Conservation (phyloP, 1,140 invertebrate genomes). For the Gryllus bimaculatus region DNA sequence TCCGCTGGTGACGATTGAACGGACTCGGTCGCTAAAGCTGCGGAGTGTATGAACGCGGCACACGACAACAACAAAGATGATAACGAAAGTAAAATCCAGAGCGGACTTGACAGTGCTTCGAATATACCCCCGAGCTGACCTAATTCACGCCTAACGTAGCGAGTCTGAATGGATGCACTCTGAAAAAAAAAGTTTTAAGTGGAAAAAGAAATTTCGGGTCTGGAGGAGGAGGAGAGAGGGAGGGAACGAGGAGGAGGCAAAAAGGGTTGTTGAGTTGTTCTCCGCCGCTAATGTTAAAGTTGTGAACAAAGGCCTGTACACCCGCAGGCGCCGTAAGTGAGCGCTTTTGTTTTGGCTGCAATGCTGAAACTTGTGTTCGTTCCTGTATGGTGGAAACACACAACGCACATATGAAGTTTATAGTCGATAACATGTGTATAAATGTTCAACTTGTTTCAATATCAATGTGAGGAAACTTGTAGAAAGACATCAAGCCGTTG, state of each 20-base stretch:
- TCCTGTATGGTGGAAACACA: neutral
- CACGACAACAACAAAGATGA: too few relatives aligned
- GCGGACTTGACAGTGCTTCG: too few relatives aligned
- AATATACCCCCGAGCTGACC: too few relatives aligned
- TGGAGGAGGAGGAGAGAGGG: neutral
- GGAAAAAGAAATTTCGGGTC: neutral
- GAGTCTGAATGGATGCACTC: neutral
- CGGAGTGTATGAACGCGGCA: too few relatives aligned
- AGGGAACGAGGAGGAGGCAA: neutral
- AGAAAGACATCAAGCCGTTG: neutral
- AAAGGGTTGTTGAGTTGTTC: neutral
- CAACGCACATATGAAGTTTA: neutral
- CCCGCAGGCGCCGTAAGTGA: neutral
- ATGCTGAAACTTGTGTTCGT: neutral
- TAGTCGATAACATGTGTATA: too few relatives aligned
- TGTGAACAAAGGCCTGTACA: neutral
- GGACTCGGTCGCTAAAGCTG: too few relatives aligned
- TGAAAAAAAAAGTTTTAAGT: conserved; percentile 2
- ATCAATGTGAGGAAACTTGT: too few relatives aligned
- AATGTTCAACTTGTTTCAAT: too few relatives aligned
- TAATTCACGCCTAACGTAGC: too few relatives aligned
- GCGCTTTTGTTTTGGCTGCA: too few relatives aligned
- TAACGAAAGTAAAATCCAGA: too few relatives aligned
- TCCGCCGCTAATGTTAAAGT: neutral
- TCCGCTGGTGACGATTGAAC: too few relatives aligned